phyloP scores from a whole-genome alignment of 2,113 vertebrate species.

The Zosterops japonicus region DNA sequence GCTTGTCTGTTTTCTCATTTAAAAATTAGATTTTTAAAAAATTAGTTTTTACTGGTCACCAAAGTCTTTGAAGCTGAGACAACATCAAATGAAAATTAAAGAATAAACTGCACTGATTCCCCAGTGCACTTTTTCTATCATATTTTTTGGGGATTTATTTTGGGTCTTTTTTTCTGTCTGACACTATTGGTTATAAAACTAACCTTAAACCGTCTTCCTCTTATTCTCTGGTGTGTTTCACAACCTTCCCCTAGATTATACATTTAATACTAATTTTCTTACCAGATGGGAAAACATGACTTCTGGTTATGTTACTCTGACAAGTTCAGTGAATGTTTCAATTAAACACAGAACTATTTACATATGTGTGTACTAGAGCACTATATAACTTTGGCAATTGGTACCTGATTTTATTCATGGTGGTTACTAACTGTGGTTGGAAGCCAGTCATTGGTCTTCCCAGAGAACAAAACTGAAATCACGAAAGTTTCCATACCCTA shows the following conservation, averaged over 20 bases:
- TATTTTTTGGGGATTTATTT: neutral
- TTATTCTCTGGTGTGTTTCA: conserved; percentile 2
- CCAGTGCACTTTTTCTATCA: neutral
- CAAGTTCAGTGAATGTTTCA: neutral
- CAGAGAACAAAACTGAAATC: neutral
- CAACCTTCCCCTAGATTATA: neutral
- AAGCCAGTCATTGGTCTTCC: neutral
- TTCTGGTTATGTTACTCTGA: neutral
- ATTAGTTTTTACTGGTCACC: neutral
- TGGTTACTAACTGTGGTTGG: neutral
- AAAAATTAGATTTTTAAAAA: neutral
- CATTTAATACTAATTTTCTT: neutral
- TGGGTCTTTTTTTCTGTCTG: neutral
- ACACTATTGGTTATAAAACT: neutral
- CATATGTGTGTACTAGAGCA: fast-evolving
- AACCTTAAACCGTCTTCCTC: neutral
- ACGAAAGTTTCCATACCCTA: fast-evolving
- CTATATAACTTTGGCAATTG: neutral
- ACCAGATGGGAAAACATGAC: neutral
- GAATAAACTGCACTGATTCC: neutral
- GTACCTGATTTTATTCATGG: neutral
- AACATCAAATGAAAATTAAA: conserved; percentile 41
- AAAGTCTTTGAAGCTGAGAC: neutral
- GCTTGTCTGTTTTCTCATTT: neutral
- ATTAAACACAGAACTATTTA: neutral